Evolutionary conservation across 2,797 vertebrate species (phyloP).

Genomic region (Emys orbicularis): DNA sequence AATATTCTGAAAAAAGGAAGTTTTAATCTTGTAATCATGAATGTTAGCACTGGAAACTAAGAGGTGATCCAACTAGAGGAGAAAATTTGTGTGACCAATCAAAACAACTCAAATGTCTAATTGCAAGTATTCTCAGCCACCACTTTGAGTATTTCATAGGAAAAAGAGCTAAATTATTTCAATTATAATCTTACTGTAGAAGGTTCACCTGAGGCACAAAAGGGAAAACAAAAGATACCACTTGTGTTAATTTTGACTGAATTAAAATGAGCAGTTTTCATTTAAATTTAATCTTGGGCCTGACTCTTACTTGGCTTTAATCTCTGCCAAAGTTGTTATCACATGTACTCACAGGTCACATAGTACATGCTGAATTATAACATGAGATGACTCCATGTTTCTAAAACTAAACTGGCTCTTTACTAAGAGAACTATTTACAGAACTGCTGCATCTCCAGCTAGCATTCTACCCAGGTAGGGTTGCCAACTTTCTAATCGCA

Average conservation of each 20-base stretch:
- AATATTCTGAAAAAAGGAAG: no score
- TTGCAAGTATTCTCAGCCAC: background rate
- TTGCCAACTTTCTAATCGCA: no score
- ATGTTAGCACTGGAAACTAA: background rate
- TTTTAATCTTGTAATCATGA: background rate
- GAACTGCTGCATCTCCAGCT: background rate
- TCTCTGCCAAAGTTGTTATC: background rate
- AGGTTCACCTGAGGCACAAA: background rate
- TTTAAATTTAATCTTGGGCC: background rate
- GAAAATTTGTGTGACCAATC: background rate
- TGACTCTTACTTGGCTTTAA: background rate
- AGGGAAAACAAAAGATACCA: background rate
- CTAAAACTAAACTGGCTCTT: background rate
- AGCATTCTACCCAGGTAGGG: background rate
- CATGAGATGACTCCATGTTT: background rate
- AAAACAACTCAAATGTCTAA: background rate
- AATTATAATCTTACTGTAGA: background rate
- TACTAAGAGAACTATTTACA: background rate
- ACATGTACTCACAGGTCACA: accelerated
- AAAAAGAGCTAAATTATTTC: background rate
- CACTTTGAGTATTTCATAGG: background rate
- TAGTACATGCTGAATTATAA: background rate
- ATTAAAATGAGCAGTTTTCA: background rate
- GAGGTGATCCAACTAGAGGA: background rate
- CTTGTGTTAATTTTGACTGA: background rate